Percentiles rank a stretch among this genome's conserved stretches.
Conservation (phyloP, 2,113 vertebrate species). For the Gobio gobio region DNA sequence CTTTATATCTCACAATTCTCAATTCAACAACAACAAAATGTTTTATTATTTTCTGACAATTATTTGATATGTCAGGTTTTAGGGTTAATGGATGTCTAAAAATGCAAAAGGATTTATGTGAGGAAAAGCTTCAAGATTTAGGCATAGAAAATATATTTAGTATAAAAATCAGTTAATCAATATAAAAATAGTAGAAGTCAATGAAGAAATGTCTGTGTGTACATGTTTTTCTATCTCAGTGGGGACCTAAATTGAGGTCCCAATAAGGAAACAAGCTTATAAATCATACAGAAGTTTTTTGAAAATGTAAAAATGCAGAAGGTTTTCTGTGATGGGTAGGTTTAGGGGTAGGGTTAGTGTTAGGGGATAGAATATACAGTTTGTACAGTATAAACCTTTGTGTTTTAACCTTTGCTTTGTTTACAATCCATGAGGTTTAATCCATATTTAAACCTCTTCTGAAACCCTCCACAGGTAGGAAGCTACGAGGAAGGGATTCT, state of each 20-base stretch:
- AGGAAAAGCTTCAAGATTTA: neutral
- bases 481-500: constrained; percentile 89
- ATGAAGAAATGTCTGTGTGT: neutral
- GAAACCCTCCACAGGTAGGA: constrained; percentile 82
- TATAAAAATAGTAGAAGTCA: neutral
- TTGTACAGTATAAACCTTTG: too few relatives aligned
- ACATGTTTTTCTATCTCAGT: too few relatives aligned
- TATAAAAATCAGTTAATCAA: neutral
- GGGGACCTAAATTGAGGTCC: too few relatives aligned
- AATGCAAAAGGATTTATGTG: neutral
- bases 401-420: neutral
- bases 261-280: too few relatives aligned
- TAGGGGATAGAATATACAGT: too few relatives aligned
- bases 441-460: constrained; percentile 16
- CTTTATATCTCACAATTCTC: too few relatives aligned
- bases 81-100: neutral
- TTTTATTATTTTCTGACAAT: neutral
- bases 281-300: too few relatives aligned
- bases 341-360: too few relatives aligned
- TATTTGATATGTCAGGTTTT: neutral
- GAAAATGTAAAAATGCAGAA: too few relatives aligned
- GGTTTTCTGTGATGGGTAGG: too few relatives aligned
- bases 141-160: neutral
- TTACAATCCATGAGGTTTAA: neutral
- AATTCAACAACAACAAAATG: neutral